Evolutionary conservation across 2,797 vertebrate species (phyloP), one percentile per base, ranked within the genome.

Genomic region (Enteromius unitaeniatus): DNA sequence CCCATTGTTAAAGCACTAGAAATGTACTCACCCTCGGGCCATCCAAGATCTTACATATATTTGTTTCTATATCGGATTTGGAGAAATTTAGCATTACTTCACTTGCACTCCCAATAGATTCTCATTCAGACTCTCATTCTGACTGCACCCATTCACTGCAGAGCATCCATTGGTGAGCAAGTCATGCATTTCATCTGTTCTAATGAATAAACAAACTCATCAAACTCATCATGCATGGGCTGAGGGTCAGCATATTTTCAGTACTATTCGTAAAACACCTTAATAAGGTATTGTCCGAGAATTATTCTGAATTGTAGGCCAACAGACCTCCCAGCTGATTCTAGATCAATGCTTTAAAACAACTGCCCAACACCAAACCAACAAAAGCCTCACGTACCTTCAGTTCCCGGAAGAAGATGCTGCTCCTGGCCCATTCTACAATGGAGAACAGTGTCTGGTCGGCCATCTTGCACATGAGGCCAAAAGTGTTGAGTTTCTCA

Each of bases 391-490:
- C 13, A 58, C 95, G 1, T 96, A 99, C 98, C 98, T 99, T 99
- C 64, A 99, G 96, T 90, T 99, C 98, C 89, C 97, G 94, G 93
- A 99, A 99, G 95, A 99, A 99, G 91, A 99, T 94, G 92, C 98
- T 99, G 94, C 98, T 98, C 89, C 98, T 95, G 23, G 98, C 98
- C 98, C 98, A 99, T 90, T 99, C 98, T 6, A 99, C 98, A 28
- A 99, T 99, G 91, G 97, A 98, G 95, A 99, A 99, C 84, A 99
- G 96, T 0, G 97, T 99, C 93, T 99, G 98, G 93, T 99, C 97
- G 0, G 97, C 98, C 98, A 99, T 99, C 95, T 99, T 99, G 92
- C 97, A 99, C 97, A 99, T 98, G 81, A 99, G 97, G 86, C 97
- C 98, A 37, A 99, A 99, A 0, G 97, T 98, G 93, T 97, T 98